These are phyloP conservation scores for Parazoanthus darwini DNA, from an alignment of 92 coral and sea anemone genomes.

Conservation along the genomic window DNA sequence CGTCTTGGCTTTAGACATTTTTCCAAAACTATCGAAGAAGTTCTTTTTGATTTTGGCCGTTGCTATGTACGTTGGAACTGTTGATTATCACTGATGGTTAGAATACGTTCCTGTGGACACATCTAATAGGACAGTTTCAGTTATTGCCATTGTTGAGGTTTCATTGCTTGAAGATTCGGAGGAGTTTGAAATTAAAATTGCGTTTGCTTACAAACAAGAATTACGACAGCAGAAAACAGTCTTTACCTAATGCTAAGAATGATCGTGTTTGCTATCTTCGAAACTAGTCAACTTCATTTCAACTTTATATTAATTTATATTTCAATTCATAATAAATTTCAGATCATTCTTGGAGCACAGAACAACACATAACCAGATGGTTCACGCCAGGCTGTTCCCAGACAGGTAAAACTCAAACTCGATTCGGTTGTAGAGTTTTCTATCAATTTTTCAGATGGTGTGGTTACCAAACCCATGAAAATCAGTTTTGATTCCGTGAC, in stretches of 20 bases:
- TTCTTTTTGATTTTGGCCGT: too few species aligned
- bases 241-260: too few species aligned
- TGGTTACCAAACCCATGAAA: background rate
- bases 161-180: background rate
- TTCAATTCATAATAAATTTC: background rate
- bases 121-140: background rate
- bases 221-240: too few species aligned
- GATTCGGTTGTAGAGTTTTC: background rate
- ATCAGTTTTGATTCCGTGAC: background rate
- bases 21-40: too few species aligned
- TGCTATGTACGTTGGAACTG: too few species aligned
- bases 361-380: constrained; percentile 93
- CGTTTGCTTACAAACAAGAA: too few species aligned
- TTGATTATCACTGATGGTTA: too few species aligned
- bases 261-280: too few species aligned
- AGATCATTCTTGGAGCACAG: constrained; percentile 93
- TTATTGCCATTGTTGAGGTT: background rate
- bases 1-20: background rate
- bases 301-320: background rate
- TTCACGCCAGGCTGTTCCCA: constrained; percentile 88
- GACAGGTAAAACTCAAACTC: constrained; percentile 66
- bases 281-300: too few species aligned
- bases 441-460: too few species aligned
- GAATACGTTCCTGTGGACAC: too few species aligned
- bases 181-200: background rate